Evolutionary conservation across 2,113 vertebrate genomes (phyloP).

Genomic region (Poicephalus meyeri): DNA sequence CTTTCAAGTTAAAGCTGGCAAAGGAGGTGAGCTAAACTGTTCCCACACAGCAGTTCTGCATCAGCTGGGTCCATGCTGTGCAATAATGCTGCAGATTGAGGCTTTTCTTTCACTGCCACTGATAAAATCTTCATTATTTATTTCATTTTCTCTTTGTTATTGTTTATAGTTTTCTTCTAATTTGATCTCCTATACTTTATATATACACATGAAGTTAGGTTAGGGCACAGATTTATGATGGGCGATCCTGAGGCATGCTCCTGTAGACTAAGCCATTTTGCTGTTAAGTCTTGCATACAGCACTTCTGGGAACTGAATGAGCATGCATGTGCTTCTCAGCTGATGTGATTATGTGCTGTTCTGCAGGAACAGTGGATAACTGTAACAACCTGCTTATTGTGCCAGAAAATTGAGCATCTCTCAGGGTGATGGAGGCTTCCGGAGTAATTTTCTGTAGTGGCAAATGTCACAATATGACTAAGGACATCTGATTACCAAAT

Average conservation of each 20-base stretch:
- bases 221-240: not conserved
- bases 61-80: not conserved
- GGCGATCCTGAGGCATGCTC: not conserved
- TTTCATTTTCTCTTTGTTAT: not conserved
- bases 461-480: not conserved
- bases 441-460: not conserved
- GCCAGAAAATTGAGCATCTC: not conserved
- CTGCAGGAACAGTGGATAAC: not conserved
- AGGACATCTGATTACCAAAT: not conserved
- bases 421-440: not conserved
- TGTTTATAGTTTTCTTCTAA: not conserved
- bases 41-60: not conserved
- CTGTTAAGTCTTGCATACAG: not conserved
- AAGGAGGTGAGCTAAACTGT: not conserved
- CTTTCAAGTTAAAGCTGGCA: not conserved
- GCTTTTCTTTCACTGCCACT: not conserved
- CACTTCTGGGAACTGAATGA: not conserved
- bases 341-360: not conserved
- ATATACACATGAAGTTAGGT: not conserved
- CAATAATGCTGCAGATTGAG: not conserved
- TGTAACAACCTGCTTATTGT: slow-evolving; percentile 10
- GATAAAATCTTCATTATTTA: not conserved
- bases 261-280: not conserved
- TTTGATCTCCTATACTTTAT: not conserved
- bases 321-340: not conserved